phyloP scores from a whole-genome alignment of 1,140 invertebrate genomes.

The Conus betulinus region DNA sequence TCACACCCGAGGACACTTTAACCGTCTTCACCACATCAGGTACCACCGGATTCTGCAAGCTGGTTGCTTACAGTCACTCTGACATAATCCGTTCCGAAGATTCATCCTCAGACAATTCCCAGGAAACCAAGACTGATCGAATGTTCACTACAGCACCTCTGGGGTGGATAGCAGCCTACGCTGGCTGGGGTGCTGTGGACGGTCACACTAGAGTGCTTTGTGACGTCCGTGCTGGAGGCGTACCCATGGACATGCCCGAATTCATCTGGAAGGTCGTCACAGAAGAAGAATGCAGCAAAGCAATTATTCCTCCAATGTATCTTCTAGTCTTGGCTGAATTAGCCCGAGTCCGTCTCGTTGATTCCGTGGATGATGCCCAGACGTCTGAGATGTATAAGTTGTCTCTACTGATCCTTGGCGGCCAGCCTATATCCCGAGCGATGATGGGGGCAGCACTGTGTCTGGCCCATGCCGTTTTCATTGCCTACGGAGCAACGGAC shows the following conservation, averaged over 20 bases:
- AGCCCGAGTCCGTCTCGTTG: background rate
- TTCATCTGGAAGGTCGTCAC: background rate
- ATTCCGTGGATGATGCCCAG: too few species aligned
- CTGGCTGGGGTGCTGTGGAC: background rate
- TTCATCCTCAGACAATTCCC: background rate
- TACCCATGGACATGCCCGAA: background rate
- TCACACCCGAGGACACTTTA: background rate
- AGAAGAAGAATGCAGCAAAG: background rate
- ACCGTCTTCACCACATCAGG: conserved; percentile 30
- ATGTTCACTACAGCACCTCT: background rate
- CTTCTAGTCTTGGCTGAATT: background rate
- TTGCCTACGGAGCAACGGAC: background rate
- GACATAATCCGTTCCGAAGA: background rate
- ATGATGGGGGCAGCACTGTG: background rate
- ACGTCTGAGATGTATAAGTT: too few species aligned
- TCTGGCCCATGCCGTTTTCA: background rate
- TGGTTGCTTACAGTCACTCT: background rate
- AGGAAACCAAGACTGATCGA: background rate
- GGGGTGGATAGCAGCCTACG: background rate
- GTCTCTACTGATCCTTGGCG: background rate
- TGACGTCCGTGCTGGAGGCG: conserved; percentile 14
- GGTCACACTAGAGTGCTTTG: conserved; percentile 5
- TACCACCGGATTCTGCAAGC: conserved; percentile 21
- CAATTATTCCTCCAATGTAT: background rate
- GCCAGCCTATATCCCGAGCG: background rate